Base-by-base conservation (phyloP, 2,797 vertebrate genomes). In the Pantherophis vulpinus region DNA sequence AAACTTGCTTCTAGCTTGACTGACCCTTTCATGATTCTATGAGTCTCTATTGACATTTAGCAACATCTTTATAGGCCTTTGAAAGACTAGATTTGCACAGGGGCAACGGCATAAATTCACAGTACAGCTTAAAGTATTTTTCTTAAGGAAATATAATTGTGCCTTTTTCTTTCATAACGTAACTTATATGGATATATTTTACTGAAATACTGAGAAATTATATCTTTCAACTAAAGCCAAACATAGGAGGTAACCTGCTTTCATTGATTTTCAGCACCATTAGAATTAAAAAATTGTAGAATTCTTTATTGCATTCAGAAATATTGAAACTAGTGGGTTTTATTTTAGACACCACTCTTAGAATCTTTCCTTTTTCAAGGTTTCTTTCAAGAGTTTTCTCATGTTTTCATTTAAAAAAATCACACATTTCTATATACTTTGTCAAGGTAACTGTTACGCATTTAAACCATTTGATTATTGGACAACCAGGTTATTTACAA, bases 361-460 rank as follows among this genome's bases (percentile, higher is more conserved):
- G 89, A 95, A 96, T 54, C 6, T 89, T 7, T 63, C 10, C 6
- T 74, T 32, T 32, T 16, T 32, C n/a, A 32, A 32, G n/a, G 6
- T 74, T 32, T 16, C 27, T 63, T 63, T 63, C 27, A 74, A 74
- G 6, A 37, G n/a, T 32, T 32, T 32, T 70, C n/a, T 32, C 66
- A 56, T 3, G 0, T n/a, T 93, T 92, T 94, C 14, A 91, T 90
- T 93, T 94, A 94, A 70, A 16, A 58, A 16, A 58, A 29, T 66
- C 51, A 5, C 8, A 91, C 25, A 58, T 32, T 18, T 74, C 66
- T 37, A 37, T 74, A 18, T 7, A 86, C 20, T 5, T 86, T 92
- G 37, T 94, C 93, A 96, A 95, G 91, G 91, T 66, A 54, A 16
- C 13, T 13, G 89, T 95, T 95, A 94, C 93, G 66, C 92, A 95